These are phyloP conservation scores for Ormyrus nitidulus DNA, from an alignment of 2,888 invertebrate genomes.

Conservation along the genomic window DNA sequence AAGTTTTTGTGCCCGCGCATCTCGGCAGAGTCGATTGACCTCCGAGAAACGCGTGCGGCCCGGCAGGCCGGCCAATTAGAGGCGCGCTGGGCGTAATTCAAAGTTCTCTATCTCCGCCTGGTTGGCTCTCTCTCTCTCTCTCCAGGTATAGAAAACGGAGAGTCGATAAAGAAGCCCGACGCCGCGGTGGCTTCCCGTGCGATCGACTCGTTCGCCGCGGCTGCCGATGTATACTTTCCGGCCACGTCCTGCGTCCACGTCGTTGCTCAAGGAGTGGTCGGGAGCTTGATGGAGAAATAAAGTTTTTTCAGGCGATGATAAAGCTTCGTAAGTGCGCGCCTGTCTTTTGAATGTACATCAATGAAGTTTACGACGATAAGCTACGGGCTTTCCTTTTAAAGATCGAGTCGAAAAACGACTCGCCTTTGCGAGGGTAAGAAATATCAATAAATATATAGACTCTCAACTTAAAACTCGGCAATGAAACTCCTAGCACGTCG, in stretches of 20 bases:
- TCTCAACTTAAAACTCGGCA: too few species aligned
- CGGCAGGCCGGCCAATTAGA: constrained; percentile 43
- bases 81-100: constrained; percentile 39
- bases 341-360: not conserved
- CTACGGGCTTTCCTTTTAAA: too few species aligned
- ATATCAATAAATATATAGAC: too few species aligned
- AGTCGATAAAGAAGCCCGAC: constrained; percentile 15
- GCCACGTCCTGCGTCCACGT: too few species aligned
- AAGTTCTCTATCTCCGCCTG: constrained; percentile 8
- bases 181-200: not conserved
- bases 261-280: too few species aligned
- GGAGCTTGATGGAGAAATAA: too few species aligned
- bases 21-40: constrained; percentile 41
- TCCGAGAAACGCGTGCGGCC: constrained; percentile 3
- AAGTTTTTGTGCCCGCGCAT: constrained; percentile 35
- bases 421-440: too few species aligned
- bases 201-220: too few species aligned
- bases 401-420: too few species aligned
- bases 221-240: too few species aligned
- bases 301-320: not conserved
- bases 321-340: constrained; percentile 3
- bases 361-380: too few species aligned
- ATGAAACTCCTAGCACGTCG: too few species aligned
- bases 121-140: not conserved
- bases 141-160: not conserved